phyloP scores from a whole-genome alignment of 2,113 vertebrate species.

The Reinhardtius hippoglossoides region DNA sequence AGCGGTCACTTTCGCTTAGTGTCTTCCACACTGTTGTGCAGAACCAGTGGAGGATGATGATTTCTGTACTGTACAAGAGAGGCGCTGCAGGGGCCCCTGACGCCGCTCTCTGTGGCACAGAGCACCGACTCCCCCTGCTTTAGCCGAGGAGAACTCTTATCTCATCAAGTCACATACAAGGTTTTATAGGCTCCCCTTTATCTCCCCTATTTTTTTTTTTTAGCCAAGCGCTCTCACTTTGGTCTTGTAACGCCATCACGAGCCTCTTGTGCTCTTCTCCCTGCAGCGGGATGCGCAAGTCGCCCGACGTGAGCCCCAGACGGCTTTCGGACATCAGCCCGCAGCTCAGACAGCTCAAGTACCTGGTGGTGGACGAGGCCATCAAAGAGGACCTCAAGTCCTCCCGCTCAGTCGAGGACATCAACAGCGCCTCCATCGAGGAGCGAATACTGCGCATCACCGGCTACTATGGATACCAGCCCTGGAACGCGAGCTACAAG shows the following conservation, averaged over 20 bases:
- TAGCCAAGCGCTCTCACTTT: constrained; percentile 3
- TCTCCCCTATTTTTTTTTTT: background rate
- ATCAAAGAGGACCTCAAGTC: constrained; percentile 95
- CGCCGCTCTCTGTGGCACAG: background rate
- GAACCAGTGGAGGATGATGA: constrained; percentile 76
- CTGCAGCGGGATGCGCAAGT: constrained; percentile 90
- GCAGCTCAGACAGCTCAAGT: constrained; percentile 95
- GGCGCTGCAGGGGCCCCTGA: constrained; percentile 50
- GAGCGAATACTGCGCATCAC: constrained; percentile 93
- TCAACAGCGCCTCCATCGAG: constrained; percentile 93
- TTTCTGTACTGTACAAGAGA: constrained; percentile 49
- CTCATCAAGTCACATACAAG: constrained; percentile 5
- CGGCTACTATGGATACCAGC: constrained; percentile 96
- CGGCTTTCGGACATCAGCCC: constrained; percentile 97
- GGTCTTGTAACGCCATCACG: constrained; percentile 26
- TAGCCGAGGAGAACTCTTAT: constrained; percentile 23
- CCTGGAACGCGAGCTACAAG: constrained; percentile 90
- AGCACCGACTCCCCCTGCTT: constrained; percentile 22
- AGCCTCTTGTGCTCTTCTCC: constrained; percentile 61
- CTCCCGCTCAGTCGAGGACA: constrained; percentile 93
- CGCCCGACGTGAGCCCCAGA: constrained; percentile 93
- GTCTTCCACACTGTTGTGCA: constrained; percentile 54
- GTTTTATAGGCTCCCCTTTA: background rate
- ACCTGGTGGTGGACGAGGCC: constrained; percentile 93
- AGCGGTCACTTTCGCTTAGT: constrained; percentile 76